Base-by-base conservation (phyloP, 2,888 invertebrate genomes). In the Scaptomyza reducta region DNA sequence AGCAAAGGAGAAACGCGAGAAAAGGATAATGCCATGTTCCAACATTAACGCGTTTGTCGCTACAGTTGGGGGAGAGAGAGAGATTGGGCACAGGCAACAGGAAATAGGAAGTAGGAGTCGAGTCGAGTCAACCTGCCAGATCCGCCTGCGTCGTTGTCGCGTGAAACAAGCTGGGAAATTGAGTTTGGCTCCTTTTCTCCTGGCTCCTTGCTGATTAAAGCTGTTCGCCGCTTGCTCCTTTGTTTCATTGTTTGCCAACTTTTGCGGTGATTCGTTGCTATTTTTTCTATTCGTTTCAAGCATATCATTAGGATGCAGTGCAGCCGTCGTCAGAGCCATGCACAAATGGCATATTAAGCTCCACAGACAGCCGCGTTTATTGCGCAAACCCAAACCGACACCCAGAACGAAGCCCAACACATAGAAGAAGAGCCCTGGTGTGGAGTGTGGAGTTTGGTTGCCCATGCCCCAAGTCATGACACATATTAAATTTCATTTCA, bases 401-500 rank as follows among this genome's bases (percentile, higher is more conserved):
- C 27, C 62, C 33, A 13, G 53, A 29, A 50, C 38, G 13, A 10
- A 13, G 16, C 13, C 14, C 25, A 22, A 1, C 1, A n/a, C 7
- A 13, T 13, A 16, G 16, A 40, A 7, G 27, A 1, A 27, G 40
- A 10, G 16, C 14, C 7, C 9, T 22, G 40, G 29, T 33, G n/a
- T 35, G 35, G 27, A 7, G 27, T 27, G 27, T 27, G 27, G n/a
- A n/a, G n/a, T 29, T 1, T 35, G 14, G 42, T 27, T 18, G 31
- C 10, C 51, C 49, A 41, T 50, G 49, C 50, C 70, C 59, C 40
- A 54, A 61, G 65, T 50, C 83, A 65, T 70, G 83, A 68, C 84
- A 80, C 74, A 87, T 87, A 82, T 86, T 86, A 82, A 80, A 87
- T 82, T 82, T 87, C 84, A 80, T 83, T 77, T 73, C 66, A 51